Conservation (phyloP, 2,888 invertebrate species). For the Drosophila mercatorum region DNA sequence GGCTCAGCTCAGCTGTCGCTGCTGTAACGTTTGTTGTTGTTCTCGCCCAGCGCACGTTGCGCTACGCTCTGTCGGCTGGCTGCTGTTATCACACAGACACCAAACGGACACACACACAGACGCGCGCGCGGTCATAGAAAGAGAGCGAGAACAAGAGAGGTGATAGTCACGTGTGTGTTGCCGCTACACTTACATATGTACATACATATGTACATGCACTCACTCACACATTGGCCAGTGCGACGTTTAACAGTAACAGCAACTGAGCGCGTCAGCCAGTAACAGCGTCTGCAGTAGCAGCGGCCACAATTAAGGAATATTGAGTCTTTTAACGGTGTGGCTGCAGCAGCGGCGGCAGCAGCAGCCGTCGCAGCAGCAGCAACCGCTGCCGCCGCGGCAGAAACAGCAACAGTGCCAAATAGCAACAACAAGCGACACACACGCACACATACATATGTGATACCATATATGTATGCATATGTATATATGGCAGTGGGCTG, state of each 20-base stretch:
- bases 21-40: conserved; percentile 18
- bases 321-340: conserved; percentile 4
- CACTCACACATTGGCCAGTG: conserved; percentile 6
- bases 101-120: background rate
- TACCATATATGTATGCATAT: conserved; percentile 3
- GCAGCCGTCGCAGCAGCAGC: background rate
- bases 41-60: conserved; percentile 26
- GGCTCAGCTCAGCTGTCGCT: conserved; percentile 15
- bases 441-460: background rate
- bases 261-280: conserved; percentile 20
- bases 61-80: conserved; percentile 29
- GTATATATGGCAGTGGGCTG: conserved; percentile 41
- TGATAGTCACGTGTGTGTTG: conserved; percentile 54
- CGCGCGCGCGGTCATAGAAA: conserved; percentile 18
- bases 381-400: conserved; percentile 11
- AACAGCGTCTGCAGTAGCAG: conserved; percentile 19
- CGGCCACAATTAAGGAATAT: conserved; percentile 12
- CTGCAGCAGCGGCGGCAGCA: conserved; percentile 22
- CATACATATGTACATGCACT: background rate
- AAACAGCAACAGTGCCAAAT: conserved; percentile 12
- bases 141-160: conserved; percentile 40
- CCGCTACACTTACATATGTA: conserved; percentile 16
- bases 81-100: conserved; percentile 42
- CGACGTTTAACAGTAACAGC: conserved; percentile 27
- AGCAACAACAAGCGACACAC: conserved; percentile 13